These are phyloP conservation scores for Crypturellus tataupa DNA, from an alignment of 2,797 vertebrate genomes.

Conservation along the genomic window DNA sequence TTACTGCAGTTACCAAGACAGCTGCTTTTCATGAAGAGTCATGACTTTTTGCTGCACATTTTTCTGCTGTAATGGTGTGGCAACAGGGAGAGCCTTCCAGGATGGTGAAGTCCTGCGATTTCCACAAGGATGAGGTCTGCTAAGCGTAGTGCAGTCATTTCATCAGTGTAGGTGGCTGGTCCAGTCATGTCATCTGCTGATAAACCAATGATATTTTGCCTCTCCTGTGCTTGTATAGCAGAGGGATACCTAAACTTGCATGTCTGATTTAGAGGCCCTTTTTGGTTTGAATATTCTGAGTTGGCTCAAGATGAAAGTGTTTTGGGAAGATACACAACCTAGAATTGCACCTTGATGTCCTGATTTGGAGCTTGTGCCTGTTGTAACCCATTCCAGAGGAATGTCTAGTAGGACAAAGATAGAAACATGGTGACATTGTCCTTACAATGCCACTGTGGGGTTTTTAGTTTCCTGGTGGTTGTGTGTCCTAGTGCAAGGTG, in stretches of 20 bases:
- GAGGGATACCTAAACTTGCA: neutral
- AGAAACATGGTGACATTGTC: neutral
- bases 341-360: neutral
- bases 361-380: rapidly evolving
- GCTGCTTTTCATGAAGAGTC: neutral
- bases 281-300: neutral
- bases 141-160: neutral
- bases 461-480: neutral
- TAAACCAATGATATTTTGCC: neutral
- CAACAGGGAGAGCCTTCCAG: neutral
- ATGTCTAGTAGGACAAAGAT: neutral
- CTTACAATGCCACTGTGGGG: rapidly evolving
- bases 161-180: too few species aligned
- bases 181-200: neutral
- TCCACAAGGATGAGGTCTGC: neutral
- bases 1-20: neutral
- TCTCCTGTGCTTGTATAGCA: neutral
- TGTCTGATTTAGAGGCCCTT: neutral
- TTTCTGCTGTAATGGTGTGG: neutral
- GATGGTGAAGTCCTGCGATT: neutral
- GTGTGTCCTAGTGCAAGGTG: neutral
- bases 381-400: neutral
- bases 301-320: neutral
- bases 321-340: neutral
- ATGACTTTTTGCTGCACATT: neutral